Evolutionary conservation across 2,888 invertebrate species (phyloP).

Genomic region (Ennomos quercinarius): DNA sequence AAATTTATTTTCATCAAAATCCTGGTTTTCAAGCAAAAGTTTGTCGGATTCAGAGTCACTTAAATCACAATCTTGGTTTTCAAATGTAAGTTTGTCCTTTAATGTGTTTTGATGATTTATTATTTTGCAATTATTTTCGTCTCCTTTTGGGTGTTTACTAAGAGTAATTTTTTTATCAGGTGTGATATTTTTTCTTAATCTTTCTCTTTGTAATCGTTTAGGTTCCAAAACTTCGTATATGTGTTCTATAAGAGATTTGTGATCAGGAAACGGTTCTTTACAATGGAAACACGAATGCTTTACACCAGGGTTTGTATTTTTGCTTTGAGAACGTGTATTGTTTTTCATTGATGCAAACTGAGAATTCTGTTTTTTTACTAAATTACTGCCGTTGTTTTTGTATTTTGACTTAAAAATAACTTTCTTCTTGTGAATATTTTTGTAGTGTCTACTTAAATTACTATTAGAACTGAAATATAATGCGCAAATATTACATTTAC

Average conservation of each 20-base stretch:
- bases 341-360: not conserved
- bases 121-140: conserved; percentile 1
- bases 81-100: conserved; percentile 9
- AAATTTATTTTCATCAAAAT: too few relatives aligned
- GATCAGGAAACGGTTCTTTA: conserved; percentile 53
- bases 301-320: conserved; percentile 22
- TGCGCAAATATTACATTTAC: conserved; percentile 47
- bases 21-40: not conserved
- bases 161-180: not conserved
- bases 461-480: conserved; percentile 32
- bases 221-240: conserved; percentile 62
- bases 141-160: not conserved
- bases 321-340: conserved; percentile 1
- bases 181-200: not conserved
- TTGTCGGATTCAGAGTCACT: not conserved
- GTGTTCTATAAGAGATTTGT: conserved; percentile 64
- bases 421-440: conserved; percentile 30
- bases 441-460: conserved; percentile 49
- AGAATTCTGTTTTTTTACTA: not conserved
- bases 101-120: not conserved
- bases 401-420: not conserved
- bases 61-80: conserved; percentile 11
- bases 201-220: conserved; percentile 34
- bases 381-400: not conserved
- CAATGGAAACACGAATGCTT: conserved; percentile 64